Conservation (phyloP, 2,797 vertebrate species). For the Crax fasciolata region DNA sequence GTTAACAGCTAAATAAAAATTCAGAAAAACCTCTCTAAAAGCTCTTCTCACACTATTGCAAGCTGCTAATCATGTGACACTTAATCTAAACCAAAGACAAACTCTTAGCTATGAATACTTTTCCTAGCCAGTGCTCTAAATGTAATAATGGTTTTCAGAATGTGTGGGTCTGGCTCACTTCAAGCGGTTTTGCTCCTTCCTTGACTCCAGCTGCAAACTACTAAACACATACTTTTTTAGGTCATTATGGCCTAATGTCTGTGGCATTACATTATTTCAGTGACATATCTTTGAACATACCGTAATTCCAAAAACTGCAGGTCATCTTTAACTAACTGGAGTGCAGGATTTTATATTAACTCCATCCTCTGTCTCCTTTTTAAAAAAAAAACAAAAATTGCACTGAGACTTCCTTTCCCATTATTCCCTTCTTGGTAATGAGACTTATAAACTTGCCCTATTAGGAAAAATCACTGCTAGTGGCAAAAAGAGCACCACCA, state of each 20-base stretch:
- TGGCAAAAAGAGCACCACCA: slow-evolving; percentile 37
- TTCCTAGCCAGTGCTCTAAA: slow-evolving; percentile 33
- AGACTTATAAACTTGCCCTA: slow-evolving; percentile 56
- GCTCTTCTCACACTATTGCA: not conserved
- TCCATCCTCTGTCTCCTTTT: slow-evolving; percentile 48
- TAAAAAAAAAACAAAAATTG: not conserved
- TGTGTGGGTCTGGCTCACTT: slow-evolving; percentile 81
- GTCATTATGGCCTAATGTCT: slow-evolving; percentile 85
- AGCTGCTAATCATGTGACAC: not conserved
- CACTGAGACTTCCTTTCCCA: not conserved
- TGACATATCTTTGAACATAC: slow-evolving; percentile 86
- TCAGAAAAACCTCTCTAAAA: not conserved
- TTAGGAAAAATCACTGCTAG: slow-evolving; percentile 65
- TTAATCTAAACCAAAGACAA: slow-evolving; percentile 57
- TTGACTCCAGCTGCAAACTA: slow-evolving; percentile 84
- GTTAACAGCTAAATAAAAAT: not conserved
- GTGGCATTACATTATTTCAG: slow-evolving; percentile 84
- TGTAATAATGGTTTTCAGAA: slow-evolving; percentile 68
- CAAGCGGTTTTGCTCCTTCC: slow-evolving; percentile 75
- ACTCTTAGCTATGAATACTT: slow-evolving; percentile 14
- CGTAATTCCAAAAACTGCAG: slow-evolving; percentile 79
- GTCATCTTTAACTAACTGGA: slow-evolving; percentile 74
- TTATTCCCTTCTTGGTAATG: slow-evolving; percentile 72
- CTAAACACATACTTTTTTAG: slow-evolving; percentile 86
- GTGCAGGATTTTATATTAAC: slow-evolving; percentile 69